These are phyloP conservation scores for Cynoglossus semilaevis DNA, from an alignment of 2,113 vertebrate species.

Conservation along the genomic window DNA sequence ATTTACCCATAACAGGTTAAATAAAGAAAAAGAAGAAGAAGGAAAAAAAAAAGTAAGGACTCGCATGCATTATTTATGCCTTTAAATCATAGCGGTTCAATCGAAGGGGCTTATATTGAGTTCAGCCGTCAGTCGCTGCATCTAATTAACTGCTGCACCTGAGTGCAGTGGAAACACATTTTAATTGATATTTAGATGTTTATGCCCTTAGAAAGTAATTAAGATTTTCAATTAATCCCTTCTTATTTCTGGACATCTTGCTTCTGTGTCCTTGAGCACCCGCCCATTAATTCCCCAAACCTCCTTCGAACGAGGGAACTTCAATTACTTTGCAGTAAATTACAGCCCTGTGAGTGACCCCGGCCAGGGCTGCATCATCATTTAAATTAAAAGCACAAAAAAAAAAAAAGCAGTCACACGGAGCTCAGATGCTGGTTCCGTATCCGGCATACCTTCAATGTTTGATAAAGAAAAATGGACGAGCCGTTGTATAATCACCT, in stretches of 20 bases:
- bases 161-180: slow-evolving; percentile 78
- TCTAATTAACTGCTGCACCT: slow-evolving; percentile 79
- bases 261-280: slow-evolving; percentile 77
- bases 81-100: slow-evolving; percentile 70
- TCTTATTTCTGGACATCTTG: slow-evolving; percentile 82
- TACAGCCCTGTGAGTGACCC: slow-evolving; percentile 72
- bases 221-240: slow-evolving; percentile 83
- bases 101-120: slow-evolving; percentile 72
- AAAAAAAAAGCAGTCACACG: slow-evolving; percentile 47
- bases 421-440: slow-evolving; percentile 4
- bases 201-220: slow-evolving; percentile 83
- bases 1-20: slow-evolving; percentile 68
- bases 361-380: slow-evolving; percentile 72
- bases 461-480: slow-evolving; percentile 49
- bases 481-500: slow-evolving; percentile 48
- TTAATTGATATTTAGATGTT: slow-evolving; percentile 85
- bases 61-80: slow-evolving; percentile 72
- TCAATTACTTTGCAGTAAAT: slow-evolving; percentile 74
- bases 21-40: slow-evolving; percentile 31
- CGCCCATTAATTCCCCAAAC: slow-evolving; percentile 76
- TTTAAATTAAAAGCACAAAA: slow-evolving; percentile 75
- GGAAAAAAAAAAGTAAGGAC: slow-evolving; percentile 59
- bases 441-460: slow-evolving; percentile 3
- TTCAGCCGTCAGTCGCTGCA: slow-evolving; percentile 73
- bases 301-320: slow-evolving; percentile 69